Evolutionary conservation across 2,888 invertebrate genomes (phyloP).

Genomic region (Campopleginae sp.): DNA sequence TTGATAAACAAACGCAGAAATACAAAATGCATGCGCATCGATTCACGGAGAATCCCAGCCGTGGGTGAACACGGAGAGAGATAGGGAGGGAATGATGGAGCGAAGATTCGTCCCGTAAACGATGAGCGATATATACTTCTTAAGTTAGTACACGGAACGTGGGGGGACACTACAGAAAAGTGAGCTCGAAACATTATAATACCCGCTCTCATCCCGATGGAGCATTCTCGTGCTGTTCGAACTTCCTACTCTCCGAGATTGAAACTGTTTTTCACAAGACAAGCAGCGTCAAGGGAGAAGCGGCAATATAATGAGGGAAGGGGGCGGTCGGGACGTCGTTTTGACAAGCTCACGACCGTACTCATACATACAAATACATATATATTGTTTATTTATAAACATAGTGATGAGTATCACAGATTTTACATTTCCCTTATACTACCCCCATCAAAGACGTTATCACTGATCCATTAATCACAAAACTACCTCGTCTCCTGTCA

Average conservation of each 20-base stretch:
- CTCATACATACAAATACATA: constrained; percentile 26
- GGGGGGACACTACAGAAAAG: constrained; percentile 23
- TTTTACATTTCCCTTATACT: constrained; percentile 43
- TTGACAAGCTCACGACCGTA: constrained; percentile 53
- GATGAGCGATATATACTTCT: constrained; percentile 29
- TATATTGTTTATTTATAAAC: constrained; percentile 39
- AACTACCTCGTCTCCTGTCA: constrained; percentile 41
- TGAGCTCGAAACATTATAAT: constrained; percentile 31
- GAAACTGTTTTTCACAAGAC: constrained; percentile 74
- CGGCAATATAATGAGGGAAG: constrained; percentile 14
- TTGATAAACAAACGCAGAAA: neutral
- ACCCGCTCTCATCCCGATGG: constrained; percentile 29
- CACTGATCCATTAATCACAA: constrained; percentile 54
- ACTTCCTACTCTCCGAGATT: constrained; percentile 75
- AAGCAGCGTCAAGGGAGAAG: constrained; percentile 15
- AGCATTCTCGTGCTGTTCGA: constrained; percentile 62
- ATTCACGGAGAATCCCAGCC: neutral
- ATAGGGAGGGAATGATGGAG: constrained; percentile 17
- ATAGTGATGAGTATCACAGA: constrained; percentile 22
- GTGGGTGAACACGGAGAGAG: neutral
- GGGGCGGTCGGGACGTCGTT: constrained; percentile 36
- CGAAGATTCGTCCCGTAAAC: constrained; percentile 32
- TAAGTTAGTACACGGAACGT: constrained; percentile 2
- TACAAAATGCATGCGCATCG: neutral
- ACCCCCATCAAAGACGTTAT: constrained; percentile 1